A percentile compares a stretch with the other conserved stretches of the same genome.
phyloP scores from a whole-genome alignment of 2,113 vertebrate genomes.

The Symphodus melops region DNA sequence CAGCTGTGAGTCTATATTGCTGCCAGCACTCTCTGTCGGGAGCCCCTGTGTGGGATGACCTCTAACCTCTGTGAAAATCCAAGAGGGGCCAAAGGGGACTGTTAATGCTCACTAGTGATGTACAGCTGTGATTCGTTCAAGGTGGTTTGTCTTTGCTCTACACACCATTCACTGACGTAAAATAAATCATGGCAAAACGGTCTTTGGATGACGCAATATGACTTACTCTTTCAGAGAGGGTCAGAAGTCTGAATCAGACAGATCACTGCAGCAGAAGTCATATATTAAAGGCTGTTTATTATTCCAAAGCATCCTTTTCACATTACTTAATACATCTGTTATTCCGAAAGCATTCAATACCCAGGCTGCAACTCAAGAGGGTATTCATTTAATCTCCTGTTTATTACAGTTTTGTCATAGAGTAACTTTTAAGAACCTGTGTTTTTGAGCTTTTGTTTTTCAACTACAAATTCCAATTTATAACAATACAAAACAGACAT shows the following conservation, averaged over 20 bases:
- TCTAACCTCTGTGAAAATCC: constrained; percentile 67
- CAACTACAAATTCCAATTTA: too few species aligned
- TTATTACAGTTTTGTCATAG: too few species aligned
- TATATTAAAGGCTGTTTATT: background rate
- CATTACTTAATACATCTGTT: too few species aligned
- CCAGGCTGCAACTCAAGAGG: too few species aligned
- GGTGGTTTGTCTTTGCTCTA: constrained; percentile 36
- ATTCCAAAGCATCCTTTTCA: background rate
- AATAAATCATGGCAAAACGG: constrained; percentile 19
- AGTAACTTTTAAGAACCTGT: too few species aligned
- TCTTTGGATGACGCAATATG: constrained; percentile 11
- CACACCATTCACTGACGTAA: constrained; percentile 17
- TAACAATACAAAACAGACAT: too few species aligned
- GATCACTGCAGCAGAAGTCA: background rate
- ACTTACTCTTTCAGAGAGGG: background rate
- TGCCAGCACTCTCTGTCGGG: constrained; percentile 36
- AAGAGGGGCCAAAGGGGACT: constrained; percentile 44
- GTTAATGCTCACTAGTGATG: constrained; percentile 58
- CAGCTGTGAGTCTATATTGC: constrained; percentile 56
- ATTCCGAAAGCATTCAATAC: too few species aligned
- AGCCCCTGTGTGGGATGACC: constrained; percentile 63
- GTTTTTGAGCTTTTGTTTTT: too few species aligned
- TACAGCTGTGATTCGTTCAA: constrained; percentile 50
- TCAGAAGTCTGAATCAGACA: constrained; percentile 13
- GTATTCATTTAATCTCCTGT: too few species aligned